Conservation (phyloP, 1,140 invertebrate genomes). For the Pseudomyrmex cubaensis region DNA sequence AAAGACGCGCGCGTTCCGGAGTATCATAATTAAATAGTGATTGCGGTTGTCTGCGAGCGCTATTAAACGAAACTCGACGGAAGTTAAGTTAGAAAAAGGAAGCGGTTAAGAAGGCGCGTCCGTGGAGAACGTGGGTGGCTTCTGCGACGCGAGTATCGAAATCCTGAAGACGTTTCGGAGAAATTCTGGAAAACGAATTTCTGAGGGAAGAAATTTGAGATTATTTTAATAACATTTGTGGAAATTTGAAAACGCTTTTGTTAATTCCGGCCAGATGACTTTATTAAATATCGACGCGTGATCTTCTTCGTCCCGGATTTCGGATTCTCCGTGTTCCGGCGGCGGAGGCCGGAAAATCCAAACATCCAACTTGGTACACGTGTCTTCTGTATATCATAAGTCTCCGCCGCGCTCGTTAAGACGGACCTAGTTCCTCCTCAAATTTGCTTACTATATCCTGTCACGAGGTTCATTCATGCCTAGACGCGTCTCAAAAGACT, state of each 20-base stretch:
- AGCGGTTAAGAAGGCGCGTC: background rate
- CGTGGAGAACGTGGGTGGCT: constrained; percentile 1
- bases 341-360: constrained; percentile 43
- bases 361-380: constrained; percentile 64
- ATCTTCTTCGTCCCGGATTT: constrained; percentile 27
- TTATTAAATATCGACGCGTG: background rate
- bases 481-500: background rate
- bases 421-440: constrained; percentile 35
- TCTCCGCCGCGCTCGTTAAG: constrained; percentile 46
- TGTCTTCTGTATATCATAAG: constrained; percentile 72
- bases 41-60: background rate
- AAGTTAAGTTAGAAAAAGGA: background rate
- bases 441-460: constrained; percentile 70
- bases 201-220: background rate
- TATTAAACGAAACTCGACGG: constrained; percentile 8
- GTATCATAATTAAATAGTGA: constrained; percentile 41
- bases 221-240: background rate
- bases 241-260: background rate
- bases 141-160: background rate
- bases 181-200: background rate
- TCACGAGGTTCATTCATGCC: constrained; percentile 64
- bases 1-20: background rate
- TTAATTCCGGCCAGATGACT: background rate
- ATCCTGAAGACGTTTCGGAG: background rate
- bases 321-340: constrained; percentile 36